A percentile compares a stretch with the other conserved stretches of the same genome.
Evolutionary conservation across 2,113 vertebrate genomes (phyloP).

Genomic region (Catharus bicknelli): DNA sequence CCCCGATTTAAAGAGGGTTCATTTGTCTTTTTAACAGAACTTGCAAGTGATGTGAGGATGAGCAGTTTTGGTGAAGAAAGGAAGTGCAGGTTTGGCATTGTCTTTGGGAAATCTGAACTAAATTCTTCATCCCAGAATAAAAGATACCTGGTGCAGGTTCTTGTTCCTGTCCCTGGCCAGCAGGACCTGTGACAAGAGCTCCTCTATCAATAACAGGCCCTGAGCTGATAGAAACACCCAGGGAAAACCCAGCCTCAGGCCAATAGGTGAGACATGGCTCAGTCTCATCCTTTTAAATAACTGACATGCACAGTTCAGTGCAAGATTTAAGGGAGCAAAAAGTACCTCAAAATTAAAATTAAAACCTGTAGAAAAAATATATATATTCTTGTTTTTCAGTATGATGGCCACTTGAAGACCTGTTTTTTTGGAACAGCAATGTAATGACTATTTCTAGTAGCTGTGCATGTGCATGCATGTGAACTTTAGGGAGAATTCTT

Average conservation of each 20-base stretch:
- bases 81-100: neutral
- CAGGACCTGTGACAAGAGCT: neutral
- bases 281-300: neutral
- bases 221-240: neutral
- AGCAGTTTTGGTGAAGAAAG: neutral
- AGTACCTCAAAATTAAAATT: neutral
- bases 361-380: neutral
- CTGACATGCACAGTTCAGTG: neutral
- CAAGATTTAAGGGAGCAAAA: neutral
- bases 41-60: neutral
- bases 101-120: neutral
- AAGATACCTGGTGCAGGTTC: neutral
- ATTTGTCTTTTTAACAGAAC: constrained; percentile 40
- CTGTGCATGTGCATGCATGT: neutral
- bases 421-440: neutral
- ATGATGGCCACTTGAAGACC: neutral
- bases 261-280: rapidly evolving
- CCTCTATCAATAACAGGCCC: neutral
- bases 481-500: neutral
- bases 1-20: constrained; percentile 17
- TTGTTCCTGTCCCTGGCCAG: neutral
- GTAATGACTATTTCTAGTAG: neutral
- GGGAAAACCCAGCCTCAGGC: neutral
- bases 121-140: neutral
- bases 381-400: neutral